A percentile compares a stretch with the other conserved stretches of the same genome.
These are phyloP conservation scores for Habropoda laboriosa DNA, from an alignment of 1,140 invertebrate genomes.

Conservation along the genomic window DNA sequence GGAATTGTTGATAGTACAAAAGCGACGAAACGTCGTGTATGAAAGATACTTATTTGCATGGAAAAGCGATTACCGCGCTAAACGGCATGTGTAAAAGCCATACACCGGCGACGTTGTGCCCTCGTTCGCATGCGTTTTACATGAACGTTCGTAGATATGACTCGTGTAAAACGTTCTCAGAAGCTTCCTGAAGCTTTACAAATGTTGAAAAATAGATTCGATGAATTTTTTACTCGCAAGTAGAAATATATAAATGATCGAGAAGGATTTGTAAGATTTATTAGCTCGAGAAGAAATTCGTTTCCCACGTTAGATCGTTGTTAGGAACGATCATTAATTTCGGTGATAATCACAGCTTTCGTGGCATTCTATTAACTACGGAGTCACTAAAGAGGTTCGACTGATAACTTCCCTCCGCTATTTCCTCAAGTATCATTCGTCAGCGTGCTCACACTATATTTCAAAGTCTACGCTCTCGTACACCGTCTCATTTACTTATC, in stretches of 20 bases:
- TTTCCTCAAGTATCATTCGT: neutral
- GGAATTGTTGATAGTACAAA: neutral
- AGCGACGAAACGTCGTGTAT: neutral
- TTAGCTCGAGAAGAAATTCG: too few relatives aligned
- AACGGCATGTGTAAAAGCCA: neutral
- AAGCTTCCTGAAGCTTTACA: too few relatives aligned
- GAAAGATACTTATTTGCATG: slow-evolving; percentile 13
- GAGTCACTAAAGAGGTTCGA: neutral
- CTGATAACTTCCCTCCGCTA: neutral
- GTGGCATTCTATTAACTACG: too few relatives aligned
- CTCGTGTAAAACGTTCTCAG: neutral
- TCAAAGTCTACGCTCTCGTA: neutral
- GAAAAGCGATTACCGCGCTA: neutral
- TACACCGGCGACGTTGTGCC: neutral
- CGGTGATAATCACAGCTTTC: neutral
- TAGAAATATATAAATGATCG: too few relatives aligned
- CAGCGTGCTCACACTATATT: neutral
- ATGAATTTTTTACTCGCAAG: too few relatives aligned
- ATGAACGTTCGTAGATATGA: neutral
- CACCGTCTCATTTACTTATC: neutral
- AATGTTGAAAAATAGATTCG: neutral
- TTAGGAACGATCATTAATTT: neutral
- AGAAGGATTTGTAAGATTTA: too few relatives aligned
- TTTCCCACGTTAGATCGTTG: too few relatives aligned
- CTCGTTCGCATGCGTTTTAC: slow-evolving; percentile 1